Evolutionary conservation across 2,113 vertebrate genomes (phyloP), one percentile per base, ranked within the genome.

Genomic region (Nesoenas mayeri): DNA sequence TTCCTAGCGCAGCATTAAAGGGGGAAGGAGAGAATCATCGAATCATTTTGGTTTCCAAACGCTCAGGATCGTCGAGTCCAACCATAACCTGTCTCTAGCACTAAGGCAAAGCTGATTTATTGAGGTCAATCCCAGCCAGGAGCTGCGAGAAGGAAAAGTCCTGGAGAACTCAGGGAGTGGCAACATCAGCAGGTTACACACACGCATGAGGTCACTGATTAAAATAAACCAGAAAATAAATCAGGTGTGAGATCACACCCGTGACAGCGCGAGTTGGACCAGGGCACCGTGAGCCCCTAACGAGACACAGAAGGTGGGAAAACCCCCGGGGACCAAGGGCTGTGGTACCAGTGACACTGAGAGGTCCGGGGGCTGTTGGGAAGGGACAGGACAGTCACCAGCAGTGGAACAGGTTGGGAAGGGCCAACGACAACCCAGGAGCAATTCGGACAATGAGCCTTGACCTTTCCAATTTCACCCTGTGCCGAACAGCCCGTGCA

Each of bases 401-500:
- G 20, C 56, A 42, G 13, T 0, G 4, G 31, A 51, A 44, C 0
- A 4, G 15, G 26, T 4, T 4, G 18, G 24, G 44, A 54, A 44
- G 15, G 40, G 36, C 17, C 5, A 1, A 57, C 14, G 10, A 17
- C 1, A 19, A 47, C 18, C 32, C 22, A 16, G 1, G 6, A 57
- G 12, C 15, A 5, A 9, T 8, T 5, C 38, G 34, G 12, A 34
- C 29, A 20, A 53, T 3, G 10, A 78, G 17, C 21, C 10, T 34
- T 44, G 62, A n/a, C 5, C 25, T 38, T 8, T 6, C 3, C 34
- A 61, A 40, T 20, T 32, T 11, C 65, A 28, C 2, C 4, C 42
- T 0, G 5, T 19, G 29, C 18, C 54, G 16, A 58, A 32, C 31
- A 24, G 8, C 40, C 10, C 12, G 7, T 2, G 12, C 0, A 8